These are phyloP conservation scores for Brienomyrus longianalis DNA, from an alignment of 2,113 vertebrate species.

Conservation along the genomic window DNA sequence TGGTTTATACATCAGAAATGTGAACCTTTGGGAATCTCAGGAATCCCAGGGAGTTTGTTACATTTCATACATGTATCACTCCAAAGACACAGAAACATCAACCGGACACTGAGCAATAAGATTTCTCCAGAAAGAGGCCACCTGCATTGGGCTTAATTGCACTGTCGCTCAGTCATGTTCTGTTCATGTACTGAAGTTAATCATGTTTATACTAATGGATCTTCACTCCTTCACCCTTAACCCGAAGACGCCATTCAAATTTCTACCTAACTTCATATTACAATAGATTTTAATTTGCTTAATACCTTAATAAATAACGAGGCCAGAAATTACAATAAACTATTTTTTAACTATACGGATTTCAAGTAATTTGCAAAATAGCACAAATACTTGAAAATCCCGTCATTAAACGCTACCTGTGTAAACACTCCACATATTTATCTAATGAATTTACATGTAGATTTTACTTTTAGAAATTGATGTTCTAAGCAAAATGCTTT, in stretches of 20 bases:
- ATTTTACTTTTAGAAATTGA: background rate
- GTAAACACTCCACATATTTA: background rate
- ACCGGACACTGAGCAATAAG: too few relatives aligned
- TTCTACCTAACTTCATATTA: background rate
- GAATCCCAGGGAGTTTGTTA: too few relatives aligned
- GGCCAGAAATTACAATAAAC: background rate
- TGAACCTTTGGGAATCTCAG: too few relatives aligned
- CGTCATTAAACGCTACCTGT: background rate
- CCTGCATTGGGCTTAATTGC: background rate
- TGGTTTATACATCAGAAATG: too few relatives aligned
- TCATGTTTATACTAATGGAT: background rate
- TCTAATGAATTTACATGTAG: background rate
- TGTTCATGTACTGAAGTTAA: background rate
- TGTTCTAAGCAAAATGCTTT: background rate
- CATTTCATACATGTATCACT: too few relatives aligned
- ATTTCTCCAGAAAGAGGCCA: too few relatives aligned
- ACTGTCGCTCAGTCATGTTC: background rate
- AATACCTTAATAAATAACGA: background rate
- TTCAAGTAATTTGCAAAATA: background rate
- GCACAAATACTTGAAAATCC: background rate
- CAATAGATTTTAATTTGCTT: background rate
- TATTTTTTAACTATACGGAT: background rate
- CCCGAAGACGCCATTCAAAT: background rate
- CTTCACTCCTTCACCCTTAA: background rate
- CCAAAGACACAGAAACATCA: too few relatives aligned